Evolutionary conservation across 1,140 invertebrate genomes (phyloP), one percentile per base, ranked within the genome.

Genomic region (Tyrophagus putrescentiae): DNA sequence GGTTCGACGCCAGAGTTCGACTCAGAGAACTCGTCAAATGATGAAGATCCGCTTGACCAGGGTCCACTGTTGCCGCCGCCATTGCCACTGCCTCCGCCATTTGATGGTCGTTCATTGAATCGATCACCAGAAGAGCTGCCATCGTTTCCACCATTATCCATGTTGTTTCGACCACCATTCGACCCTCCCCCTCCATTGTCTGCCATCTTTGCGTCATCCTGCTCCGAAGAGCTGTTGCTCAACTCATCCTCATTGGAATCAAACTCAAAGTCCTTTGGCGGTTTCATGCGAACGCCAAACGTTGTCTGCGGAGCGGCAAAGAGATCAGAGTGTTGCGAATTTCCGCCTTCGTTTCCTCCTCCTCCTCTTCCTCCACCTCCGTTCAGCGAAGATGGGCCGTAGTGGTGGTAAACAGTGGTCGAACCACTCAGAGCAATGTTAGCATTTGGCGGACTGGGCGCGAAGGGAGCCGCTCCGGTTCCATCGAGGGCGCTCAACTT

Each of bases 151-250:
- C n/a, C n/a, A n/a, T n/a, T n/a, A n/a, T n/a, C n/a, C n/a, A n/a
- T n/a, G n/a, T n/a, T 3, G 27, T 54, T 54, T 3, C 25, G 32
- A 4, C 25, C 27, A 9, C 13, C 52, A 54, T 27, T 13, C 9
- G 18, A 13, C 2, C 3, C 1, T 2, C 13, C 25, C 1, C 1
- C 3, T 3, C 52, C 28, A 32, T 33, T 23, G 25, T 54, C 25
- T n/a, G 52, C 52, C 52, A 54, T 54, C 13, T 54, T 54, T n/a
- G 28, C 25, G 13, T 54, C 52, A 13, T 54, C 13, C 5, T 53
- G 50, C 7, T 53, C 7, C 16, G 4, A 6, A 3, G 13, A 11
- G 6, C 25, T n/a, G n/a, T 13, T 18, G 3, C n/a, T 11, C n/a
- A n/a, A n/a, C 3, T 32, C 3, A 25, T 32, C 52, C 25, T 54